Percentiles rank a stretch among this genome's conserved stretches.
Evolutionary conservation across 2,888 invertebrate genomes (phyloP).

Genomic region (Ennomos fuscantarius): DNA sequence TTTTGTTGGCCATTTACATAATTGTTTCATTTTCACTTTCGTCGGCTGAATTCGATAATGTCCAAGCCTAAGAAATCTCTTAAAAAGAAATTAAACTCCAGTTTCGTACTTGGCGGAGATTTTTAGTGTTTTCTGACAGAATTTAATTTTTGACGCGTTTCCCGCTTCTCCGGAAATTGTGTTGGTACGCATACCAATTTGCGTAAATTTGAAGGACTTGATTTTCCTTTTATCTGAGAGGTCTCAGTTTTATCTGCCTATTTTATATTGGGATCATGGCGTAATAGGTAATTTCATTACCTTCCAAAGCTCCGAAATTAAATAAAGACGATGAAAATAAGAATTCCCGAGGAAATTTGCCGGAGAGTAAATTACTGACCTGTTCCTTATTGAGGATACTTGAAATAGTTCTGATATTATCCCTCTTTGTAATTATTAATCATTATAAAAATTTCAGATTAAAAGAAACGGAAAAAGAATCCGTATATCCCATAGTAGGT

Average conservation of each 20-base stretch:
- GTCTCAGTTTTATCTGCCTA: constrained; percentile 30
- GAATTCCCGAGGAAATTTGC: constrained; percentile 13
- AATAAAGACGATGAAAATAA: constrained; percentile 28
- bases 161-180: constrained; percentile 38
- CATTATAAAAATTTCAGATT: constrained; percentile 6
- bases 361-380: constrained; percentile 11
- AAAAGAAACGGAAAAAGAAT: too few species aligned
- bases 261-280: constrained; percentile 33
- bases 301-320: constrained; percentile 30
- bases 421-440: constrained; percentile 2
- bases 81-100: constrained; percentile 74
- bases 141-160: constrained; percentile 44
- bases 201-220: constrained; percentile 26
- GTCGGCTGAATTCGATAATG: constrained; percentile 68
- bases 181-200: constrained; percentile 41
- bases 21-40: constrained; percentile 80
- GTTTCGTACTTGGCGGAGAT: constrained; percentile 49
- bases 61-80: constrained; percentile 58
- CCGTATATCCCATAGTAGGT: too few species aligned
- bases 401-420: constrained; percentile 7
- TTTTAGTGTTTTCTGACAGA: constrained; percentile 56
- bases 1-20: constrained; percentile 81
- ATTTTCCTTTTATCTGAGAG: constrained; percentile 27
- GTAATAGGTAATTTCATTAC: constrained; percentile 34
- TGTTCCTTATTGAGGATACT: constrained; percentile 3